Conservation (phyloP, 2,797 vertebrate genomes). For the Chelonia mydas region DNA sequence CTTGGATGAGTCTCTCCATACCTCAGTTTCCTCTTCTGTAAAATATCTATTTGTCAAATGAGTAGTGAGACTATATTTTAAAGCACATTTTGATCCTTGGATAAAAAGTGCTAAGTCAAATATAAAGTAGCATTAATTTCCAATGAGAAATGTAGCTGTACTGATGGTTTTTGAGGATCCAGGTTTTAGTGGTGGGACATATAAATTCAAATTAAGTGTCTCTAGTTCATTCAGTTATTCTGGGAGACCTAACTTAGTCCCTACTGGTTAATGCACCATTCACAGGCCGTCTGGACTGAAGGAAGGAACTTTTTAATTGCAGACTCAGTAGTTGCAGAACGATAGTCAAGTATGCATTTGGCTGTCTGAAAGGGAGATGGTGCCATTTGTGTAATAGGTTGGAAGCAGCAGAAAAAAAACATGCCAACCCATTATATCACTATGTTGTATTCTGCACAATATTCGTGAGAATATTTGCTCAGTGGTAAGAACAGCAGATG, state of each 20-base stretch:
- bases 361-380: too few species aligned
- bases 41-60: neutral
- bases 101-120: neutral
- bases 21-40: neutral
- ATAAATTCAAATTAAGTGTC: neutral
- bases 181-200: neutral
- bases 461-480: too few species aligned
- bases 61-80: neutral
- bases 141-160: neutral
- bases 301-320: too few species aligned
- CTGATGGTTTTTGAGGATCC: neutral
- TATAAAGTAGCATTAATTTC: neutral
- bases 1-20: neutral
- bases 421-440: too few species aligned
- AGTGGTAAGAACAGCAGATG: too few species aligned
- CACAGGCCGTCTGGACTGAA: too few species aligned
- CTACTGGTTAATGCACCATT: too few species aligned
- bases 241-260: neutral
- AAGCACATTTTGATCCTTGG: neutral
- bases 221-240: neutral
- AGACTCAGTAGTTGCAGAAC: too few species aligned
- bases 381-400: too few species aligned
- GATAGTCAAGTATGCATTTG: too few species aligned
- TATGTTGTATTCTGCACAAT: too few species aligned
- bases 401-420: too few species aligned